A percentile compares a stretch with the other conserved stretches of the same genome.
Conservation (phyloP, 2,888 invertebrate genomes). For the Adineta ricciae region DNA sequence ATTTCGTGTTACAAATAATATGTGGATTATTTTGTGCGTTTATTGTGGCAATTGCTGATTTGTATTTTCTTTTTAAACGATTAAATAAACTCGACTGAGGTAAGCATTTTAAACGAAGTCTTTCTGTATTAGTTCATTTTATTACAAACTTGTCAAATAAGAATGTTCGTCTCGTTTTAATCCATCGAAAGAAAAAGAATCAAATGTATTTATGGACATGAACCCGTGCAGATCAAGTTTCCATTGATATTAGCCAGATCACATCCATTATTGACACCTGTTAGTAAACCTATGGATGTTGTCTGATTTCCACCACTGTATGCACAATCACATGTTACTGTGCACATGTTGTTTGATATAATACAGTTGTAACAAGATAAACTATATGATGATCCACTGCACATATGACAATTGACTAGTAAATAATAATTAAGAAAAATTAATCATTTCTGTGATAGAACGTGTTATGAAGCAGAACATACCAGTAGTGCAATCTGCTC, state of each 20-base stretch:
- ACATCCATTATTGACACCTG: not conserved
- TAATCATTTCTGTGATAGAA: too few relatives aligned
- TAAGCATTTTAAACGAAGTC: too few relatives aligned
- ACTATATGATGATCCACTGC: not conserved
- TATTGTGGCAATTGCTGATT: conserved; percentile 78
- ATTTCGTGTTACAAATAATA: conserved; percentile 57
- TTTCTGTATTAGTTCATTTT: too few relatives aligned
- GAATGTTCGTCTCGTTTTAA: too few relatives aligned
- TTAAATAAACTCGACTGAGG: conserved; percentile 17
- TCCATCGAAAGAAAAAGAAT: too few relatives aligned
- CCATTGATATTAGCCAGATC: not conserved
- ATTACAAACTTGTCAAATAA: too few relatives aligned
- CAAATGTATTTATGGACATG: not conserved
- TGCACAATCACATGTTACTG: not conserved
- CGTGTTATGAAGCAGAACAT: not conserved
- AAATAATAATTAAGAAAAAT: not conserved
- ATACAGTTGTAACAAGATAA: not conserved
- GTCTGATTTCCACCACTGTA: not conserved
- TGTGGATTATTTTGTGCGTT: conserved; percentile 74
- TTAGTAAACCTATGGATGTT: not conserved
- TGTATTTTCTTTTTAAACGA: conserved; percentile 62
- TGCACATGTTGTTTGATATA: not conserved
- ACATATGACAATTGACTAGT: not conserved
- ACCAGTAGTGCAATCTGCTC: not conserved
- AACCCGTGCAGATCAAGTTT: not conserved